Evolutionary conservation across 2,888 invertebrate species (phyloP).

Genomic region (Agrochola lychnidis): DNA sequence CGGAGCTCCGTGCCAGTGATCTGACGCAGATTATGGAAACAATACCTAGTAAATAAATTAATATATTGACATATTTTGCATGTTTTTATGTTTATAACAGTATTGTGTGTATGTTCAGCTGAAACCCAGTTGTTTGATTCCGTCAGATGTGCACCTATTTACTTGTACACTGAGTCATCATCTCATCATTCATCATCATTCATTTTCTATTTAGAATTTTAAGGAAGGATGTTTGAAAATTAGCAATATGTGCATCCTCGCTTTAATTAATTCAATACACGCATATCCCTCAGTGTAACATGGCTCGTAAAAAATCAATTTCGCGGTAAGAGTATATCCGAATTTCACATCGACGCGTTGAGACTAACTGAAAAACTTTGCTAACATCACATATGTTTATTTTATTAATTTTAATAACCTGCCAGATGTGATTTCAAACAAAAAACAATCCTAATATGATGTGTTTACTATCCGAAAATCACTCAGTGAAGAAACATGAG

Average conservation of each 20-base stretch:
- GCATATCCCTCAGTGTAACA: slow-evolving; percentile 29
- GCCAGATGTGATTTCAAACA: slow-evolving; percentile 65
- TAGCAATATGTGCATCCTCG: slow-evolving; percentile 24
- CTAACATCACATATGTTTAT: slow-evolving; percentile 69
- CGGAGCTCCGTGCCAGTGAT: slow-evolving; percentile 49
- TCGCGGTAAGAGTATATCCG: slow-evolving; percentile 58
- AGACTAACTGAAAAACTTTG: slow-evolving; percentile 50
- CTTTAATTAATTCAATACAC: slow-evolving; percentile 34
- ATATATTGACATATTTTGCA: slow-evolving; percentile 21
- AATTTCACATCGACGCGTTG: slow-evolving; percentile 46
- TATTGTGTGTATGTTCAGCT: slow-evolving; percentile 27
- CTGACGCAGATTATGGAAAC: slow-evolving; percentile 47
- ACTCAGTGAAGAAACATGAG: slow-evolving; percentile 39
- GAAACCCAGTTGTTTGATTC: slow-evolving; percentile 21
- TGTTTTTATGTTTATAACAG: slow-evolving; percentile 31
- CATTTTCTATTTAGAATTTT: slow-evolving; percentile 12
- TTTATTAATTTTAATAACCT: slow-evolving; percentile 66
- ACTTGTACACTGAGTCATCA: slow-evolving; percentile 11
- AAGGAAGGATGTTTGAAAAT: slow-evolving; percentile 17
- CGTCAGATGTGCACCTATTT: slow-evolving; percentile 12
- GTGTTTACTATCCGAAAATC: slow-evolving; percentile 63
- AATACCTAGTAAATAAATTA: slow-evolving; percentile 63
- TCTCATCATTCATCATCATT: background rate
- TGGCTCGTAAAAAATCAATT: slow-evolving; percentile 61
- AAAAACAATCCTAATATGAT: slow-evolving; percentile 59